These are phyloP conservation scores for Leiothrix lutea DNA, from an alignment of 2,113 vertebrate species.

Conservation along the genomic window DNA sequence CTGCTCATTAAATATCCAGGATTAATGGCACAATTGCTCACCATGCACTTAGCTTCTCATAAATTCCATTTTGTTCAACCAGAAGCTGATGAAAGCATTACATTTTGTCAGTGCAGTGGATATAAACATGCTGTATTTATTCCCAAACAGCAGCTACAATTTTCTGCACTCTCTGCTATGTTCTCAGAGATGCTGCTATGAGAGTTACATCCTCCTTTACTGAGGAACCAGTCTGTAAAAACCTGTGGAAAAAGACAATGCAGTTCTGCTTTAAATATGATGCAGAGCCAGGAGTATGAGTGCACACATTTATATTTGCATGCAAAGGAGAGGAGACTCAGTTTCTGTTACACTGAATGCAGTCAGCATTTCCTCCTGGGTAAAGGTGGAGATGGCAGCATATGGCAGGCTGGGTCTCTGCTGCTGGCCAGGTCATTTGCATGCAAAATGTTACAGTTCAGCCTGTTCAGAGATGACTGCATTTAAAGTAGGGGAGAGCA, in stretches of 20 bases:
- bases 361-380: background rate
- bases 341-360: background rate
- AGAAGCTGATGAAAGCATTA: background rate
- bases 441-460: background rate
- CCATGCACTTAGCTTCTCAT: background rate
- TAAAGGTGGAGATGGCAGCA: background rate
- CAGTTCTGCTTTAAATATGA: background rate
- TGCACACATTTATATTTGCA: background rate
- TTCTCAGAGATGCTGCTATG: background rate
- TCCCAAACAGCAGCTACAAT: background rate
- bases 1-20: background rate
- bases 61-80: background rate
- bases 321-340: background rate
- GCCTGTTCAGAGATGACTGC: background rate
- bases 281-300: background rate
- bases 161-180: background rate
- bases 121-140: background rate
- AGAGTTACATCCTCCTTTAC: background rate
- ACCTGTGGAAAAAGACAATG: background rate
- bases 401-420: background rate
- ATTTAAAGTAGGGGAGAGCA: background rate
- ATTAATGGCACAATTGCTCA: background rate
- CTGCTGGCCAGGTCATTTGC: background rate
- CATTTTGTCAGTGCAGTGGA: background rate
- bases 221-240: background rate